Evolutionary conservation across 2,797 vertebrate genomes (phyloP), one percentile per base, ranked within the genome.

Genomic region (Rachycentron canadum): DNA sequence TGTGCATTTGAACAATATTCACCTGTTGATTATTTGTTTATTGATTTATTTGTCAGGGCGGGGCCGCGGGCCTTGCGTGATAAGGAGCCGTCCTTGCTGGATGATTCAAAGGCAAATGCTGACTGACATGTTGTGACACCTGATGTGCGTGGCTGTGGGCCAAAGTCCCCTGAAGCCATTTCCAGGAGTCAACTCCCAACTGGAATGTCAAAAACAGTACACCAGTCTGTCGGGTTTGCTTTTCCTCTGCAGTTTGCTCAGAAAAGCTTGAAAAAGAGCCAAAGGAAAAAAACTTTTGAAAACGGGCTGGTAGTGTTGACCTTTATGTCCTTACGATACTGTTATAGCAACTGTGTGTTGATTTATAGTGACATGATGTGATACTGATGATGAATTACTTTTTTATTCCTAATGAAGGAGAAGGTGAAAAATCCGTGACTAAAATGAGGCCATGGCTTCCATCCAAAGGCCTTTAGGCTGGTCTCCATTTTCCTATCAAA

Each of bases 121-220:
- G 86, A 85, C 77, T 91, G 90, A 93, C 92, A 81, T 91, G 90
- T 79, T 79, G 36, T 86, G 90, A 91, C 90, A 90, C 89, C 86
- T 86, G 91, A 90, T 55, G 87, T 78, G 56, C 28, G 52, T 83
- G 91, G 85, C 87, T 85, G 56, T 4, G 69, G 85, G 88, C 92
- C 93, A 92, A 89, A 91, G 91, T 90, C 79, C 87, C 91, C 72
- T 0, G 40, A 53, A 78, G 90, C 79, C 83, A 40, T 79, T 84
- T 90, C 60, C 82, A 77, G 65, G 30, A 88, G 88, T 89, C 69
- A 82, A 79, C 85, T 92, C 90, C 81, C 74, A 86, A 73, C 49
- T 79, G 91, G 91, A 92, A 92, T 91, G 81, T 86, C 78, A 87
- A 69, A 88, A 85, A 72, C 86, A 75, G 61, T 3, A 73, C 79